A percentile compares a stretch with the other conserved stretches of the same genome.
These are phyloP conservation scores for Sus scrofa DNA, from an alignment of 2,113 vertebrate species.

Conservation along the genomic window T2T-Sscrofa CM000829.6:60437001-60437500, in stretches of 20 bases:
- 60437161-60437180: background rate
- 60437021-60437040: background rate
- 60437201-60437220: constrained; percentile 40
- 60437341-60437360: background rate
- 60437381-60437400: background rate
- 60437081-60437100: background rate
- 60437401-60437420: background rate
- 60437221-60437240: background rate
- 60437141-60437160: background rate
- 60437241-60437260: background rate
- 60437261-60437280: background rate
- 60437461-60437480: background rate
- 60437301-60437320: background rate
- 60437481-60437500: background rate
- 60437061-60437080: background rate
- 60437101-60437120: background rate
- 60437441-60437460: background rate
- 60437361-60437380: background rate
- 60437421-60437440: background rate
- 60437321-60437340: background rate
- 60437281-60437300: background rate
- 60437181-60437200: background rate
- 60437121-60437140: background rate
- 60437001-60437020: background rate
- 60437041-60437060: background rate